phyloP scores from a whole-genome alignment of 2,797 vertebrate genomes.

The Prunella strophiata region DNA sequence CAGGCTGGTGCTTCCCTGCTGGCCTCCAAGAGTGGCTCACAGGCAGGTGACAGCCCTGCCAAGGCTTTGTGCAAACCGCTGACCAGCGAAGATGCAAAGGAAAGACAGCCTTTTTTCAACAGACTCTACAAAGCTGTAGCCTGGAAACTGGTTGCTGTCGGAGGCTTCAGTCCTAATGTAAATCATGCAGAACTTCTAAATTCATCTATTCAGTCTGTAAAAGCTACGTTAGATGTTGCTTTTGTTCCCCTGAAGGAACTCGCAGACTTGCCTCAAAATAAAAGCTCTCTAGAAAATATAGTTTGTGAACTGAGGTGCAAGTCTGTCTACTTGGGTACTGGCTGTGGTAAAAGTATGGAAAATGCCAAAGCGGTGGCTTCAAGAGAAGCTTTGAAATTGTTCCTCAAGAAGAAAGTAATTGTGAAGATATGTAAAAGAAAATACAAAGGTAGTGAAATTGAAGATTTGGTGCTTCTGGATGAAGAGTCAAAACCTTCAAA shows the following conservation, averaged over 20 bases:
- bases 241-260: conserved; percentile 95
- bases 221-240: conserved; percentile 89
- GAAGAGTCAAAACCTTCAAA: conserved; percentile 89
- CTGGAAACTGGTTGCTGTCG: conserved; percentile 95
- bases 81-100: conserved; percentile 82
- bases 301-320: conserved; percentile 96
- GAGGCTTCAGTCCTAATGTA: conserved; percentile 90
- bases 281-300: conserved; percentile 92
- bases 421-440: conserved; percentile 92
- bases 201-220: conserved; percentile 90
- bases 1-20: conserved; percentile 59
- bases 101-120: conserved; percentile 95
- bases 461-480: conserved; percentile 92
- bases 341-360: conserved; percentile 92
- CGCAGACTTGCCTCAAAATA: conserved; percentile 89
- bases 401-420: conserved; percentile 94
- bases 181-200: conserved; percentile 93
- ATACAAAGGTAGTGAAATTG: conserved; percentile 90
- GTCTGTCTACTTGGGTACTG: conserved; percentile 93
- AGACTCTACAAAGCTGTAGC: conserved; percentile 96
- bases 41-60: conserved; percentile 59
- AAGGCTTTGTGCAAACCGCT: conserved; percentile 71
- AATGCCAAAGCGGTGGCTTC: conserved; percentile 94
- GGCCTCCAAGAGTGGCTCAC: conserved; percentile 56
- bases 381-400: conserved; percentile 93